Evolutionary conservation across 2,888 invertebrate species (phyloP).

Genomic region (Conops quadrifasciatus): DNA sequence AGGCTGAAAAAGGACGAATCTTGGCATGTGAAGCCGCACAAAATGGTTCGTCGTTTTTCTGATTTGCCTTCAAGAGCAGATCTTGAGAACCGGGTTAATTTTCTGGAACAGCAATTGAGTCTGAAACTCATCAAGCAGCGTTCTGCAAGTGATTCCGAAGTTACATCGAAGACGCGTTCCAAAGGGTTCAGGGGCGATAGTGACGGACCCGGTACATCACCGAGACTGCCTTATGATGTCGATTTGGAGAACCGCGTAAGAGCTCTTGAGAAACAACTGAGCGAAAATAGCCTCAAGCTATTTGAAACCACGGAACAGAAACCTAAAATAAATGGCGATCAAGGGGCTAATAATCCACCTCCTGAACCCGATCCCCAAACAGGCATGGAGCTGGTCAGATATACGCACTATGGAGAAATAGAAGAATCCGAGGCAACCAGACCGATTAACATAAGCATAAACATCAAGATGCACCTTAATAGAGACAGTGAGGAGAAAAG

Average conservation of each 20-base stretch:
- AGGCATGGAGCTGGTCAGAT: constrained; percentile 58
- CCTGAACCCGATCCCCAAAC: constrained; percentile 45
- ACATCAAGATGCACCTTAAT: constrained; percentile 59
- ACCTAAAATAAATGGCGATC: constrained; percentile 37
- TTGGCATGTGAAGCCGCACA: constrained; percentile 47
- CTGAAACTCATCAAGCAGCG: constrained; percentile 61
- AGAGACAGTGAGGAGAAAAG: constrained; percentile 46
- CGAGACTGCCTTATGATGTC: background rate
- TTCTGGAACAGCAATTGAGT: constrained; percentile 58
- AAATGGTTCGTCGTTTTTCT: constrained; percentile 62
- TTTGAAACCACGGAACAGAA: constrained; percentile 51
- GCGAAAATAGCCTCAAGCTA: constrained; percentile 54
- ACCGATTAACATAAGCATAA: constrained; percentile 60
- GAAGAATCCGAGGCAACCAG: constrained; percentile 52
- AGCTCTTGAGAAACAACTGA: constrained; percentile 59
- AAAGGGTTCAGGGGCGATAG: constrained; percentile 26
- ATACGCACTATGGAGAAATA: constrained; percentile 53
- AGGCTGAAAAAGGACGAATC: constrained; percentile 59
- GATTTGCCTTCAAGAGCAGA: constrained; percentile 61
- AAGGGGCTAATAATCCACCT: constrained; percentile 30
- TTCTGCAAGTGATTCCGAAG: constrained; percentile 64
- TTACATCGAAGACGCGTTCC: constrained; percentile 52
- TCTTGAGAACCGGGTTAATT: constrained; percentile 61
- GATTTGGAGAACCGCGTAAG: constrained; percentile 55
- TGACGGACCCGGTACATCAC: constrained; percentile 49